phyloP scores from a whole-genome alignment of 2,888 invertebrate species.

The Rhagonycha lutea region DNA sequence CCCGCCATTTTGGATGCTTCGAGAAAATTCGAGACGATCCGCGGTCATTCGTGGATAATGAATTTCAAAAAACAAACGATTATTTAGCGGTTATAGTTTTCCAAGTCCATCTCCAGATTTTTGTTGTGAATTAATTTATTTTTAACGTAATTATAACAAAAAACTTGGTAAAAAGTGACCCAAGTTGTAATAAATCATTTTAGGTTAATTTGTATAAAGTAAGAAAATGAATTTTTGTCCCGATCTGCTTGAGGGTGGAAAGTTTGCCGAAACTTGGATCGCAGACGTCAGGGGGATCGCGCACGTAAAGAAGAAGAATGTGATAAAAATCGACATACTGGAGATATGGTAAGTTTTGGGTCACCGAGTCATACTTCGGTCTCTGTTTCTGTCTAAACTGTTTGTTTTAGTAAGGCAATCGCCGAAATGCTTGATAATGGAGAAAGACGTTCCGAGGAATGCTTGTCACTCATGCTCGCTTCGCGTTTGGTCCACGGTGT shows the following conservation, averaged over 20 bases:
- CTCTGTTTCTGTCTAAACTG: not conserved
- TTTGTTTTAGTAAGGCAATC: not conserved
- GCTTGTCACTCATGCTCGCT: not conserved
- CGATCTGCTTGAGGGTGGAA: not conserved
- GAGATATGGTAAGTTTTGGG: not conserved
- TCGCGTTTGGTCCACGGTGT: not conserved
- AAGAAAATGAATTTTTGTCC: not conserved
- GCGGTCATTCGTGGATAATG: too few species aligned
- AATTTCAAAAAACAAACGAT: too few species aligned
- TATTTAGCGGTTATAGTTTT: too few species aligned
- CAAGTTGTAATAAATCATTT: not conserved
- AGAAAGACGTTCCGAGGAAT: not conserved
- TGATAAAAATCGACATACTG: not conserved
- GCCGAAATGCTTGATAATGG: not conserved
- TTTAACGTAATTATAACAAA: too few species aligned
- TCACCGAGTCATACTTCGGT: not conserved
- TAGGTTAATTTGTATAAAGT: not conserved
- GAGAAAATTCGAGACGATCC: too few species aligned
- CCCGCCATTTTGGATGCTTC: too few species aligned
- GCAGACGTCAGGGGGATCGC: not conserved
- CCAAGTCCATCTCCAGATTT: too few species aligned
- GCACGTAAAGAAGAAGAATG: not conserved
- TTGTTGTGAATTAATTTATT: too few species aligned
- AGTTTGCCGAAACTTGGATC: not conserved
- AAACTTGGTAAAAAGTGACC: too few species aligned